Conservation (phyloP, 2,797 vertebrate genomes). For the Lepus oiostolus region DNA sequence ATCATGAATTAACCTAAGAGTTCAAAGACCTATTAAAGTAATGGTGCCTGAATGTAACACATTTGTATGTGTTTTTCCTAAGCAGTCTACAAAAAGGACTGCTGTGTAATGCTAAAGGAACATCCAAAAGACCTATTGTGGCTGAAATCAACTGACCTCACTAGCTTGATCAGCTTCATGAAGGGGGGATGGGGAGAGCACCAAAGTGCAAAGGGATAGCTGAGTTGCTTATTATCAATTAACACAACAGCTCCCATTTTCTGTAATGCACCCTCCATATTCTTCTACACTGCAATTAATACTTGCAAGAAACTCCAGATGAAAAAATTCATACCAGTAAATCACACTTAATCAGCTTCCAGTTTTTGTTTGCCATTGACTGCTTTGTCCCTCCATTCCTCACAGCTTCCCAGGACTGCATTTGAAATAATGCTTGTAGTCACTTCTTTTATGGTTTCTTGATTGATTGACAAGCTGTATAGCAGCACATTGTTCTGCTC, state of each 20-base stretch:
- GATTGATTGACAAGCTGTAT: slow-evolving; percentile 77
- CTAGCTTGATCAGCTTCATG: neutral
- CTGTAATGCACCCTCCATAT: slow-evolving; percentile 65
- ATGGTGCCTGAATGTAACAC: neutral
- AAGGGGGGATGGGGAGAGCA: neutral
- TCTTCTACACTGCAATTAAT: slow-evolving; percentile 68
- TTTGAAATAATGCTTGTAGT: slow-evolving; percentile 70
- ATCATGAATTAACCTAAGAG: slow-evolving; percentile 39
- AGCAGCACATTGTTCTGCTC: slow-evolving; percentile 64
- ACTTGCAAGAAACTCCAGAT: slow-evolving; percentile 61
- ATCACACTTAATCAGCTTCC: slow-evolving; percentile 75
- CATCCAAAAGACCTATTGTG: neutral
- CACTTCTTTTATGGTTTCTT: slow-evolving; percentile 66
- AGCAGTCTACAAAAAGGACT: slow-evolving; percentile 47
- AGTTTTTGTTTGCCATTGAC: slow-evolving; percentile 58
- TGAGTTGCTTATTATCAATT: slow-evolving; percentile 78
- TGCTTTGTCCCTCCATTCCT: slow-evolving; percentile 49
- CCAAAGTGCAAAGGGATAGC: slow-evolving; percentile 26
- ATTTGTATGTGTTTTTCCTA: slow-evolving; percentile 50
- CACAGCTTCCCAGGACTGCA: slow-evolving; percentile 50
- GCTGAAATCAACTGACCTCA: slow-evolving; percentile 66
- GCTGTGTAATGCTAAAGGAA: neutral
- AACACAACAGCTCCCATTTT: slow-evolving; percentile 59
- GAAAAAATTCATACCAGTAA: slow-evolving; percentile 73
- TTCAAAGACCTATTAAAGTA: slow-evolving; percentile 38